Percentiles rank a stretch among this genome's conserved stretches.
Conservation (phyloP, 2,888 invertebrate species). For the Bombyx huttoni region DNA sequence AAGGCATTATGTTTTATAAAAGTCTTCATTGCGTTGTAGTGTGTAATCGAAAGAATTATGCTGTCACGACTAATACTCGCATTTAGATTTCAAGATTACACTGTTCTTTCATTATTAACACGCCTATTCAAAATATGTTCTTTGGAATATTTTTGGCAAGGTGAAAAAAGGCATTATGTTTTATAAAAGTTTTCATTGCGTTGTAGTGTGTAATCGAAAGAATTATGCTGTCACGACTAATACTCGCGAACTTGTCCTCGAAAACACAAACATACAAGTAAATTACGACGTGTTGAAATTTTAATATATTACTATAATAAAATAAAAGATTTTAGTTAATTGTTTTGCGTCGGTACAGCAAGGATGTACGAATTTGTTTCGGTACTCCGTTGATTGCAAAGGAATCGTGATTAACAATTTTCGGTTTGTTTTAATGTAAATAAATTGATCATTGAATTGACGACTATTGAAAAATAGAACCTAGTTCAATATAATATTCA, state of each 20-base stretch:
- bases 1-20: too few species aligned
- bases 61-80: constrained; percentile 17
- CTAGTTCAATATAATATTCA: too few species aligned
- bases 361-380: constrained; percentile 1
- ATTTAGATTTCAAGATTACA: background rate
- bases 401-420: background rate
- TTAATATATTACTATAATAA: background rate
- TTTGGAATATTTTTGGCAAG: too few species aligned
- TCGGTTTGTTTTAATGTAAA: background rate
- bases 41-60: constrained; percentile 16
- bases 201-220: constrained; percentile 13
- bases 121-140: too few species aligned
- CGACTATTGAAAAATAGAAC: background rate
- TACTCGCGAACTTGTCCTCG: constrained; percentile 24
- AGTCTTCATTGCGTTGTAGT: constrained; percentile 1
- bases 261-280: constrained; percentile 7
- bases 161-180: too few species aligned
- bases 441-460: background rate
- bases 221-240: constrained; percentile 18
- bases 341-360: constrained; percentile 1
- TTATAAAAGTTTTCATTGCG: background rate
- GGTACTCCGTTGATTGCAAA: constrained; percentile 1
- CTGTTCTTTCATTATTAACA: too few species aligned
- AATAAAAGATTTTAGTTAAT: constrained; percentile 2
- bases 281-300: constrained; percentile 3